A percentile compares a stretch with the other conserved stretches of the same genome.
phyloP scores from a whole-genome alignment of 2,113 vertebrate species.

The Burhinus oedicnemus region DNA sequence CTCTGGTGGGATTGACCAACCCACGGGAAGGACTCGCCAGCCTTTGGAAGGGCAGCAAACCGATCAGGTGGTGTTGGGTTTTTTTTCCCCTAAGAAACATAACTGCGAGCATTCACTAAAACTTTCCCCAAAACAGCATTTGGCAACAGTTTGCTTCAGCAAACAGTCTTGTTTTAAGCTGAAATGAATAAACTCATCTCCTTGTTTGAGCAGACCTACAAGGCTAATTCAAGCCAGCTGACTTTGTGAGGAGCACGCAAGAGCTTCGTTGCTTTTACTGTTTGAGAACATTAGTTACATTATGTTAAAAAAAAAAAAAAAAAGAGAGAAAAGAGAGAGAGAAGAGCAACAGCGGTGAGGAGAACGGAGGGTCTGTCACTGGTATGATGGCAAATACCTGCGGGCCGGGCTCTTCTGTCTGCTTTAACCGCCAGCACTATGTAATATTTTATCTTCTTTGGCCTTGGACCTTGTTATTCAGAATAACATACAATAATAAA shows the following conservation, averaged over 20 bases:
- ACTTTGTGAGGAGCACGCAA: neutral
- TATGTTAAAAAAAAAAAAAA: no score
- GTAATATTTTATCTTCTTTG: neutral
- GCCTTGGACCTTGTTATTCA: neutral
- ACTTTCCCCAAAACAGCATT: accelerated
- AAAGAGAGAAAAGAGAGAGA: accelerated
- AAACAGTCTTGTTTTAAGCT: neutral
- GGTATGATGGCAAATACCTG: neutral
- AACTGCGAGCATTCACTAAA: accelerated
- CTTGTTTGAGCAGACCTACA: neutral
- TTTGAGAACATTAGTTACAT: accelerated
- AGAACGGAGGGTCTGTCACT: neutral
- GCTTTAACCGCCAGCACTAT: neutral
- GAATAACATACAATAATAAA: neutral
- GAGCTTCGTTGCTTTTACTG: accelerated
- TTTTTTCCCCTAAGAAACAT: neutral
- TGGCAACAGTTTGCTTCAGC: neutral
- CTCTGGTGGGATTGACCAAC: neutral
- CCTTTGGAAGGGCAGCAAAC: neutral
- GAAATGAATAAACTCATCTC: neutral
- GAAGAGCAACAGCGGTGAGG: neutral
- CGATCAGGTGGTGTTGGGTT: accelerated
- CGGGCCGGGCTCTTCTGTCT: neutral
- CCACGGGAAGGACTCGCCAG: neutral
- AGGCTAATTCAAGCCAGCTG: neutral